These are phyloP conservation scores for Laspeyria flexula DNA, from an alignment of 2,888 invertebrate genomes.

Conservation along the genomic window DNA sequence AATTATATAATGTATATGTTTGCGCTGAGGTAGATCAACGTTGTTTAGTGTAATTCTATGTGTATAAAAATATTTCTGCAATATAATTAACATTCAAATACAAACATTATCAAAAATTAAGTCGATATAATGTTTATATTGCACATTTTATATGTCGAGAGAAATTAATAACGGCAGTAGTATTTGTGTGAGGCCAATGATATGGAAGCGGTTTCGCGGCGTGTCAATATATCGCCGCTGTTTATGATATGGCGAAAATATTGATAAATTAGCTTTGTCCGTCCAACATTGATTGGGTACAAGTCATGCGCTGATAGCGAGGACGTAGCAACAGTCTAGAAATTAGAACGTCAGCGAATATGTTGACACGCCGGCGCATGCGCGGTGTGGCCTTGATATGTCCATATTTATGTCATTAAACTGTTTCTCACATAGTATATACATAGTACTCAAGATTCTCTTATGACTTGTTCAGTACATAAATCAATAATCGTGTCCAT, in stretches of 20 bases:
- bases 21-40: constrained; percentile 80
- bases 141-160: constrained; percentile 62
- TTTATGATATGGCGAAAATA: constrained; percentile 1
- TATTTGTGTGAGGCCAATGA: constrained; percentile 54
- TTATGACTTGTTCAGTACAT: constrained; percentile 60
- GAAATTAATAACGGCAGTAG: constrained; percentile 56
- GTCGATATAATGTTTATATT: constrained; percentile 77
- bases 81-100: constrained; percentile 85
- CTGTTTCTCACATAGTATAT: constrained; percentile 63
- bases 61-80: constrained; percentile 85
- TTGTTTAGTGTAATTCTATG: constrained; percentile 73
- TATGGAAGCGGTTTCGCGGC: constrained; percentile 49
- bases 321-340: too few species aligned
- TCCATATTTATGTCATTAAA: constrained; percentile 54
- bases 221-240: constrained; percentile 21
- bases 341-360: constrained; percentile 29
- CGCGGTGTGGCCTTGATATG: constrained; percentile 65
- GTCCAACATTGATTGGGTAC: background rate
- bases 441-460: constrained; percentile 65
- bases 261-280: background rate
- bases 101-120: constrained; percentile 83
- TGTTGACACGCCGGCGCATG: constrained; percentile 53
- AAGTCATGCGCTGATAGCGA: constrained; percentile 1
- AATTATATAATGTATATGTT: constrained; percentile 41
- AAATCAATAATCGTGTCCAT: constrained; percentile 68